These are phyloP conservation scores for Bungarus multicinctus DNA, from an alignment of 2,113 vertebrate species.

Conservation along the genomic window DNA sequence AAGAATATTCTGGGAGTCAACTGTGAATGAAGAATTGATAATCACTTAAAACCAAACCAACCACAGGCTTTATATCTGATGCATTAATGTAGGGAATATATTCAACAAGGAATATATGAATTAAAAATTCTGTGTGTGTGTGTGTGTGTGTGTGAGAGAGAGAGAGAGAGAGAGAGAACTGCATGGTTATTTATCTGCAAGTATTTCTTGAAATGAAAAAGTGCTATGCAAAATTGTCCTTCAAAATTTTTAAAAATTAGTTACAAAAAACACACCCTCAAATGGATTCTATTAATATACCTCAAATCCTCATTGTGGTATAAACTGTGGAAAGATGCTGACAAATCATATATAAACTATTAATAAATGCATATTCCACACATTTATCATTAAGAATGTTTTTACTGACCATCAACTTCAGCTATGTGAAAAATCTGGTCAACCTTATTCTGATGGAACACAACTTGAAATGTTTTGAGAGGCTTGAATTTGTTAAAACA, in stretches of 20 bases:
- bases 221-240: slow-evolving; percentile 46
- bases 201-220: slow-evolving; percentile 38
- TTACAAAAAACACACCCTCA: background rate
- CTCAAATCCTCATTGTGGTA: background rate
- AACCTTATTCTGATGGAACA: slow-evolving; percentile 2
- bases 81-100: slow-evolving; percentile 8
- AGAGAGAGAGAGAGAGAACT: background rate
- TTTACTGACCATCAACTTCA: slow-evolving; percentile 47
- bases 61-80: slow-evolving; percentile 23
- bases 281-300: background rate
- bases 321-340: background rate
- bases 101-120: background rate
- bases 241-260: slow-evolving; percentile 27
- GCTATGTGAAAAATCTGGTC: slow-evolving; percentile 58
- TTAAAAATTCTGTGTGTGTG: background rate
- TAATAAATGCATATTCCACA: slow-evolving; percentile 54
- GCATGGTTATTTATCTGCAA: slow-evolving; percentile 53
- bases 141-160: too few relatives aligned
- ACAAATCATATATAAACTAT: slow-evolving; percentile 14
- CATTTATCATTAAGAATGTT: slow-evolving; percentile 35
- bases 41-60: slow-evolving; percentile 10
- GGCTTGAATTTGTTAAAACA: background rate
- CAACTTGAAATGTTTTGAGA: background rate
- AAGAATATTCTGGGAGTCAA: background rate
- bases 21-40: background rate